These are phyloP conservation scores for Thryonomys swinderianus DNA, from an alignment of 2,113 vertebrate genomes.

Conservation along the genomic window DNA sequence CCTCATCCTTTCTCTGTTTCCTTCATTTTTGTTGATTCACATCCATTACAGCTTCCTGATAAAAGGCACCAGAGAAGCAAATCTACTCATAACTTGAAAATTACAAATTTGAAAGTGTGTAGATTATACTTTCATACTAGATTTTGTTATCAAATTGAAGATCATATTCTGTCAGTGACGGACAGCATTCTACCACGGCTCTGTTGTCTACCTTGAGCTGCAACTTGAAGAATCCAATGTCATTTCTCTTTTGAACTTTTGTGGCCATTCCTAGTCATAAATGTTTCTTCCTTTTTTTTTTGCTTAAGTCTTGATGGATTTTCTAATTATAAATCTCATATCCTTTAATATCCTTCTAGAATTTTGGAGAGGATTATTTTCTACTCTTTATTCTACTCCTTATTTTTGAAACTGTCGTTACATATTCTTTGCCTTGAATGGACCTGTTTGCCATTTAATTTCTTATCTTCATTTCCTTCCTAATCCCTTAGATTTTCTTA, in stretches of 20 bases:
- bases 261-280: not conserved
- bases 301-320: not conserved
- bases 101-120: not conserved
- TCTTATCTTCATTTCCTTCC: not conserved
- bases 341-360: not conserved
- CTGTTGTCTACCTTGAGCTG: not conserved
- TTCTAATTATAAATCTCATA: not conserved
- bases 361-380: conserved; percentile 5
- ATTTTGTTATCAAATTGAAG: not conserved
- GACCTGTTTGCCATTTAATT: not conserved
- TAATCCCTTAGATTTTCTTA: not conserved
- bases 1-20: not conserved
- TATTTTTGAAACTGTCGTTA: not conserved
- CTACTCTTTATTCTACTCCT: not conserved
- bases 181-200: not conserved
- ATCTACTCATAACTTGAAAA: not conserved
- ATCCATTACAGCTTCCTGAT: not conserved
- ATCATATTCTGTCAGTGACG: not conserved
- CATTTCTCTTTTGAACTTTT: not conserved
- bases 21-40: not conserved
- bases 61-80: not conserved
- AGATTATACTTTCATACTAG: not conserved
- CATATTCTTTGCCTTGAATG: not conserved
- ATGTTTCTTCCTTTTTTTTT: not conserved
- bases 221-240: not conserved